Evolutionary conservation across 1,140 invertebrate species (phyloP).

Genomic region (Listronotus oregonensis): DNA sequence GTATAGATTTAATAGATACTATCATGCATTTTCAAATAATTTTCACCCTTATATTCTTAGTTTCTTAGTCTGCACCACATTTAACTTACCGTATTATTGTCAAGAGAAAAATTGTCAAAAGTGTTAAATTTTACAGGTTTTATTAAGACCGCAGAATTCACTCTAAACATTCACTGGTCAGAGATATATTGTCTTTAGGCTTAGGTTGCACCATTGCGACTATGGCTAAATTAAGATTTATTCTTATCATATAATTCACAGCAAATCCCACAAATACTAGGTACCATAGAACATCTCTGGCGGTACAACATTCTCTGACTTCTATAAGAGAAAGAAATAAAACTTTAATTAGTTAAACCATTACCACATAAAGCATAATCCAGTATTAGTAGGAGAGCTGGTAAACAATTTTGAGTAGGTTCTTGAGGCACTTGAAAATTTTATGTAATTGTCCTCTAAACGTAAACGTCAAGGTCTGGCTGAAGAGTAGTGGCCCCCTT

Average conservation of each 20-base stretch:
- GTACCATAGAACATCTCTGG: slow-evolving; percentile 63
- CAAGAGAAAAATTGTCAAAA: neutral
- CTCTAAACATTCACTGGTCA: slow-evolving; percentile 47
- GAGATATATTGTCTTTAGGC: slow-evolving; percentile 39
- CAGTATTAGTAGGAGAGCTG: too few species aligned
- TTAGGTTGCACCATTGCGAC: slow-evolving; percentile 75
- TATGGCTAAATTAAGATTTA: slow-evolving; percentile 85
- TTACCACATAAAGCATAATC: too few species aligned
- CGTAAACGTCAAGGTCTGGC: too few species aligned
- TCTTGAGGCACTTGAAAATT: too few species aligned
- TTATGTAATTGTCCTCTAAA: too few species aligned
- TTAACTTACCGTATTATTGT: too few species aligned
- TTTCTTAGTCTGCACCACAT: too few species aligned
- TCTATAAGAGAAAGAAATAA: slow-evolving; percentile 23
- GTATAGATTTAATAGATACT: too few species aligned
- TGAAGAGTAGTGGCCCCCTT: too few species aligned
- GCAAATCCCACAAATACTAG: slow-evolving; percentile 74
- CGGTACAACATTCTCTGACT: slow-evolving; percentile 37
- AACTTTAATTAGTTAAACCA: neutral
- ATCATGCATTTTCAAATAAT: too few species aligned
- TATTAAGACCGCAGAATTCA: neutral
- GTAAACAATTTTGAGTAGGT: too few species aligned
- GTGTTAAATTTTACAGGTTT: neutral
- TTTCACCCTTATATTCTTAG: too few species aligned
- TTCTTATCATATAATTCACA: slow-evolving; percentile 79